Percentiles rank a stretch among this genome's conserved stretches.
phyloP scores from a whole-genome alignment of 2,113 vertebrate genomes.

The Tautogolabrus adspersus region DNA sequence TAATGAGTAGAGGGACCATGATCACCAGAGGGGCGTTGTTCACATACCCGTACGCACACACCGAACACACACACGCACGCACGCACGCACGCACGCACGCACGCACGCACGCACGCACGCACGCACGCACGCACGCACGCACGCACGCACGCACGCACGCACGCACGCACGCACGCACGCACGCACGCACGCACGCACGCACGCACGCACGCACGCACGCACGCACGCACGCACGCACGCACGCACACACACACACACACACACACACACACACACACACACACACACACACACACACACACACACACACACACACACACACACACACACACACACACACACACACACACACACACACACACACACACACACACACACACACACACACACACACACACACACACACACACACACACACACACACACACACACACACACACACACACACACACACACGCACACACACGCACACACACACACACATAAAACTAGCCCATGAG shows the following conservation, averaged over 20 bases:
- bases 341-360: not conserved
- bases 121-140: too few species aligned
- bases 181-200: not conserved
- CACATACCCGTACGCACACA: conserved; percentile 15
- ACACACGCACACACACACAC: too few species aligned
- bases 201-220: too few species aligned
- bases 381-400: too few species aligned
- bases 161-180: conserved; percentile 1
- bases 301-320: too few species aligned
- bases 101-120: too few species aligned
- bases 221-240: too few species aligned
- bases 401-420: not conserved
- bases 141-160: conserved; percentile 13
- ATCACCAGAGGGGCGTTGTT: conserved; percentile 54
- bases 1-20: conserved; percentile 50
- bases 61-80: conserved; percentile 1
- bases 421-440: not conserved
- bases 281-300: too few species aligned
- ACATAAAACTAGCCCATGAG: conserved; percentile 28
- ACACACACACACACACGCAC: too few species aligned
- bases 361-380: too few species aligned
- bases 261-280: not conserved
- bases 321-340: not conserved
- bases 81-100: too few species aligned
- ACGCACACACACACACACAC: not conserved